Conservation (phyloP, 2,113 vertebrate species). For the Galbula dea region DNA sequence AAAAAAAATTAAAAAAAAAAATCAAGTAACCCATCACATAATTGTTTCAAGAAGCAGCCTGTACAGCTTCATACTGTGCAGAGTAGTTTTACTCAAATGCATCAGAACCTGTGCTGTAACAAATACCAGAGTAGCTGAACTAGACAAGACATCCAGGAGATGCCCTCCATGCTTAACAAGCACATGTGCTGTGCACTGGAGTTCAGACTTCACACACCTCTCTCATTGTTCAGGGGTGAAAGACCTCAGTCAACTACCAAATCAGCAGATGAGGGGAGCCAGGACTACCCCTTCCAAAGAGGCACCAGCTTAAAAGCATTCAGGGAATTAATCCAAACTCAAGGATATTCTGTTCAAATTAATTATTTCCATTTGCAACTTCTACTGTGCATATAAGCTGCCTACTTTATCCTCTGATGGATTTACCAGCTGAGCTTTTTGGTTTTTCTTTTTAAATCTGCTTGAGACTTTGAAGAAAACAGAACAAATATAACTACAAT, state of each 20-base stretch:
- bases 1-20: not conserved
- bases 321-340: not conserved
- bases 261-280: not conserved
- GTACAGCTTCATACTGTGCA: not conserved
- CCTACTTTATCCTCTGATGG: not conserved
- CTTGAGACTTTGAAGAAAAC: not conserved
- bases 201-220: not conserved
- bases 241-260: not conserved
- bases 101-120: not conserved
- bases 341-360: not conserved
- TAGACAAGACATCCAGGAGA: not conserved
- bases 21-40: not conserved
- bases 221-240: not conserved
- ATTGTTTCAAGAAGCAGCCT: not conserved
- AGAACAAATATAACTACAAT: not conserved
- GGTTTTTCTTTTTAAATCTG: not conserved
- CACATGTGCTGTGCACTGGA: rapidly evolving
- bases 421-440: not conserved
- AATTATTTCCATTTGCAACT: not conserved
- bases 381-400: not conserved
- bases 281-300: not conserved
- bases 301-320: not conserved
- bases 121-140: not conserved
- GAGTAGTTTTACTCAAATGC: not conserved
- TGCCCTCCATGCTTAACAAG: not conserved